These are phyloP conservation scores for Drosophila trichaetosa DNA, from an alignment of 2,888 invertebrate species.

Conservation along the genomic window DNA sequence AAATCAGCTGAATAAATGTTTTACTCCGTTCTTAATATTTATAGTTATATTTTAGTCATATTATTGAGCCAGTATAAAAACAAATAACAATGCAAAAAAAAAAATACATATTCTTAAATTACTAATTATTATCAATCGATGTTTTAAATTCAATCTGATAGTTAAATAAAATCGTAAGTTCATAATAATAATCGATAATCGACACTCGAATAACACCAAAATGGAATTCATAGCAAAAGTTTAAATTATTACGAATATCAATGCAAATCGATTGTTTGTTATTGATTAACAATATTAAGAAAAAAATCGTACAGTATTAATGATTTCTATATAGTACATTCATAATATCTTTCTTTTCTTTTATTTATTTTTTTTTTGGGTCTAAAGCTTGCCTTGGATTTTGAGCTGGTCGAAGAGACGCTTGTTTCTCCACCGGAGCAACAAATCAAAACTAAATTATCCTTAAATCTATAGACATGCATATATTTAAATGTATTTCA, in stretches of 20 bases:
- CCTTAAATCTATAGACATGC: conserved; percentile 25
- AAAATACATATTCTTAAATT: conserved; percentile 49
- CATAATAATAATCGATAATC: conserved; percentile 32
- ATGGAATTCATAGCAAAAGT: conserved; percentile 26
- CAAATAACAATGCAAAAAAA: conserved; percentile 74
- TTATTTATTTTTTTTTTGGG: conserved; percentile 34
- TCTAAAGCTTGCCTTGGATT: conserved; percentile 43
- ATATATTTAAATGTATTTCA: conserved; percentile 23
- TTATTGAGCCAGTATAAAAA: conserved; percentile 75
- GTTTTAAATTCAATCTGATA: conserved; percentile 37
- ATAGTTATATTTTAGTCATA: conserved; percentile 57
- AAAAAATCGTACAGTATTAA: conserved; percentile 27
- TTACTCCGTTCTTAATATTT: conserved; percentile 15
- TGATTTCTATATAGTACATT: conserved; percentile 54
- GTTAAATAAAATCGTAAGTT: conserved; percentile 40
- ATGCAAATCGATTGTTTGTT: conserved; percentile 14
- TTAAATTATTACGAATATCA: conserved; percentile 44
- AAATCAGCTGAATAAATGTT: not conserved
- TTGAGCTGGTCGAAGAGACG: conserved; percentile 22
- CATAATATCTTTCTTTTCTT: conserved; percentile 10
- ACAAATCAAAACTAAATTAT: conserved; percentile 22
- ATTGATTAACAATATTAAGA: conserved; percentile 31
- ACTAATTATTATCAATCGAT: conserved; percentile 39
- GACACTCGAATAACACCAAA: conserved; percentile 52
- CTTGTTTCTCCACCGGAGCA: conserved; percentile 5